Evolutionary conservation across 1,140 invertebrate species (phyloP).

Genomic region (Pectinophora gossypiella): DNA sequence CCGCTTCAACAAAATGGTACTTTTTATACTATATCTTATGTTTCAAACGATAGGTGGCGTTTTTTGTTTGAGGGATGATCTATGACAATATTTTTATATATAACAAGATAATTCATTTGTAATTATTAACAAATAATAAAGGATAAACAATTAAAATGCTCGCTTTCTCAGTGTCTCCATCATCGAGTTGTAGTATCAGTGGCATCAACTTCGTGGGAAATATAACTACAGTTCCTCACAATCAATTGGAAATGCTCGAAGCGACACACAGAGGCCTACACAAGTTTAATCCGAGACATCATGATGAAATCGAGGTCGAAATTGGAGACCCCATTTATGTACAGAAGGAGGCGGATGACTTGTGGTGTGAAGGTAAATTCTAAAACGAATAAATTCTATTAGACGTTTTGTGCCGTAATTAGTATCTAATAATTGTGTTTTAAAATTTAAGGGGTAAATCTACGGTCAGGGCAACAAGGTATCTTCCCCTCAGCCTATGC

Average conservation of each 20-base stretch:
- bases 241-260: conserved; percentile 91
- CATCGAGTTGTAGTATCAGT: conserved; percentile 73
- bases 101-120: too few species aligned
- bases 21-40: too few species aligned
- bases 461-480: conserved; percentile 93
- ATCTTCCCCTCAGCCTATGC: conserved; percentile 98
- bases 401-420: too few species aligned
- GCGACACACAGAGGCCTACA: conserved; percentile 96
- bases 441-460: conserved; percentile 95
- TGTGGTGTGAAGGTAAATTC: conserved; percentile 94
- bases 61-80: neutral
- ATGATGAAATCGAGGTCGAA: conserved; percentile 96
- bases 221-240: conserved; percentile 82
- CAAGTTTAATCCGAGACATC: conserved; percentile 95
- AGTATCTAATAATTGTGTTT: too few species aligned
- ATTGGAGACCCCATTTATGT: conserved; percentile 98
- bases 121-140: too few species aligned
- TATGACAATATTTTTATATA: too few species aligned
- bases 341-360: conserved; percentile 95
- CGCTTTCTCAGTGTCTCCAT: conserved; percentile 62
- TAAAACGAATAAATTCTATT: neutral
- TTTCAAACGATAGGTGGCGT: neutral
- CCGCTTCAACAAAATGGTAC: conserved; percentile 70
- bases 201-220: conserved; percentile 71
- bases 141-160: too few species aligned